A percentile compares a stretch with the other conserved stretches of the same genome.
Evolutionary conservation across 2,797 vertebrate genomes (phyloP).

Genomic region (Synanceia verrucosa): DNA sequence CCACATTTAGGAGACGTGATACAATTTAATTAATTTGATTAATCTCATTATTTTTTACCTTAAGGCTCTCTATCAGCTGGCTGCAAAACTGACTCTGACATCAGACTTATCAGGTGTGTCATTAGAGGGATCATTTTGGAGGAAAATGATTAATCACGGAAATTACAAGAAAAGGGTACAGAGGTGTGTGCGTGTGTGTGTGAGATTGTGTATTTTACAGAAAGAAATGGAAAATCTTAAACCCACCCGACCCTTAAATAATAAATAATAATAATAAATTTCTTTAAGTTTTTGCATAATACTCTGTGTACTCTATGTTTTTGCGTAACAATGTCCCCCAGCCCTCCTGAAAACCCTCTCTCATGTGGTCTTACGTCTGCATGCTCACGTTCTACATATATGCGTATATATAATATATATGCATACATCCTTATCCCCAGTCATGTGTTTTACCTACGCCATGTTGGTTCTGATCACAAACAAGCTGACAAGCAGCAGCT

Average conservation of each 20-base stretch:
- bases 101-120: conserved; percentile 60
- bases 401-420: not conserved
- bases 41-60: conserved; percentile 68
- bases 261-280: too few relatives aligned
- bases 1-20: conserved; percentile 38
- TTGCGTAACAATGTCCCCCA: not conserved
- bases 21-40: conserved; percentile 70
- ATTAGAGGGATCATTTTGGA: conserved; percentile 57
- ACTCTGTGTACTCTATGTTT: not conserved
- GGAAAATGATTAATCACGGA: conserved; percentile 55
- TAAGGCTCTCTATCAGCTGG: conserved; percentile 46
- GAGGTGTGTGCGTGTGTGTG: not conserved
- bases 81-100: conserved; percentile 61
- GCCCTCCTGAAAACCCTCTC: not conserved
- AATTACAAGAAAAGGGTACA: conserved; percentile 27
- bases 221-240: not conserved
- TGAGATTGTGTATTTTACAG: not conserved
- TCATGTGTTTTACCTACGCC: too few relatives aligned
- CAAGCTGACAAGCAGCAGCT: too few relatives aligned
- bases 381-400: not conserved
- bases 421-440: not conserved
- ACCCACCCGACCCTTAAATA: too few relatives aligned
- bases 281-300: not conserved
- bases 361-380: not conserved
- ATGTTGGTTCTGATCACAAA: too few relatives aligned